Percentiles rank a stretch among this genome's conserved stretches.
Evolutionary conservation across 2,888 invertebrate genomes (phyloP).

Genomic region (Phalera bucephala): DNA sequence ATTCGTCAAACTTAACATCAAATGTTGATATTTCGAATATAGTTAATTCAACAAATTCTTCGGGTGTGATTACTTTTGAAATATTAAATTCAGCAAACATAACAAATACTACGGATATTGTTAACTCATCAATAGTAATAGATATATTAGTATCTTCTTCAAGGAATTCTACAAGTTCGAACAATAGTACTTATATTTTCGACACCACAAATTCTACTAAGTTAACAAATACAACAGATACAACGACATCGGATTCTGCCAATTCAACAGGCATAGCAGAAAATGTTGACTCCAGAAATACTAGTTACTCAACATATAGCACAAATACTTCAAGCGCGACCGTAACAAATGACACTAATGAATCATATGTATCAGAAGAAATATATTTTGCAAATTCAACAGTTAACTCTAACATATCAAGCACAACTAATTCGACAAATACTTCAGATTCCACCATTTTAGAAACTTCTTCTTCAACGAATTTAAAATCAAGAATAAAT

Average conservation of each 20-base stretch:
- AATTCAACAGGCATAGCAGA: neutral
- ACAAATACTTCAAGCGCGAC: neutral
- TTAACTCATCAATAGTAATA: neutral
- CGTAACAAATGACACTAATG: neutral
- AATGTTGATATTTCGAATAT: neutral
- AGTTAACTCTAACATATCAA: too few relatives aligned
- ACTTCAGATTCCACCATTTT: neutral
- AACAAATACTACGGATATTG: neutral
- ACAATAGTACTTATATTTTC: neutral
- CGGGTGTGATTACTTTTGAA: neutral
- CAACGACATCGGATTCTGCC: neutral
- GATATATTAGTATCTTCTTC: neutral
- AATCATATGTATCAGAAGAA: too few relatives aligned
- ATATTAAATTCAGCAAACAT: neutral
- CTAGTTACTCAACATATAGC: neutral
- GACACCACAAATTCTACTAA: neutral
- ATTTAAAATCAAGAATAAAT: neutral
- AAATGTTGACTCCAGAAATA: neutral
- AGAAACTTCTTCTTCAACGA: neutral
- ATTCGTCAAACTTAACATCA: neutral
- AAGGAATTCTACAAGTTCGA: neutral
- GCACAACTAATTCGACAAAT: neutral
- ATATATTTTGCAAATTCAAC: too few relatives aligned
- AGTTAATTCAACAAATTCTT: neutral
- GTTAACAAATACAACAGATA: neutral